phyloP scores from a whole-genome alignment of 2,113 vertebrate genomes.

The Garra rufa region DNA sequence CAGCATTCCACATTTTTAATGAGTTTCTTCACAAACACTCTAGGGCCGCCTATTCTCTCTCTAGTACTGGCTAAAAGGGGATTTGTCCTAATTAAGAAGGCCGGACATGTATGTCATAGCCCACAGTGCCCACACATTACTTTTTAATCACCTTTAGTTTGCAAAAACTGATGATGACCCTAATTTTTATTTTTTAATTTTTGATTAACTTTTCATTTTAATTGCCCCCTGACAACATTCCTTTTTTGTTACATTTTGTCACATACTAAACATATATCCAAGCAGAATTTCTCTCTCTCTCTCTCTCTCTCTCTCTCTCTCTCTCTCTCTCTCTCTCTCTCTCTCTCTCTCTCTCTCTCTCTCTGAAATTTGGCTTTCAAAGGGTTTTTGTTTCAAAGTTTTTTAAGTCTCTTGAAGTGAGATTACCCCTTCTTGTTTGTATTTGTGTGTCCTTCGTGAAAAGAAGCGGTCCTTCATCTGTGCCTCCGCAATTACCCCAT shows the following conservation, averaged over 20 bases:
- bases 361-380: conserved; percentile 9
- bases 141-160: conserved; percentile 83
- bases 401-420: conserved; percentile 50
- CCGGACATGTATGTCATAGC: conserved; percentile 86
- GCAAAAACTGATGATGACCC: not conserved
- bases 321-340: too few relatives aligned
- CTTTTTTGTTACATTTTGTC: not conserved
- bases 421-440: conserved; percentile 56
- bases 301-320: too few relatives aligned
- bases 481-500: conserved; percentile 59
- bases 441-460: conserved; percentile 46
- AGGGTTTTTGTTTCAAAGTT: conserved; percentile 45
- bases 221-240: not conserved
- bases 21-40: conserved; percentile 88
- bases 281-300: not conserved
- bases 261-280: not conserved
- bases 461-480: conserved; percentile 48
- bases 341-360: not conserved
- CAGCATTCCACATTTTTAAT: conserved; percentile 92
- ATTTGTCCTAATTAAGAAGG: conserved; percentile 93
- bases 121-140: conserved; percentile 84
- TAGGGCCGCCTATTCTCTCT: conserved; percentile 86
- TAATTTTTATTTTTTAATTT: not conserved
- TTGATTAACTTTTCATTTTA: not conserved
- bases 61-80: conserved; percentile 89